Percentiles rank a stretch among this genome's conserved stretches.
Conservation (phyloP, 2,797 vertebrate species). For the Pangasius krempfi region DNA sequence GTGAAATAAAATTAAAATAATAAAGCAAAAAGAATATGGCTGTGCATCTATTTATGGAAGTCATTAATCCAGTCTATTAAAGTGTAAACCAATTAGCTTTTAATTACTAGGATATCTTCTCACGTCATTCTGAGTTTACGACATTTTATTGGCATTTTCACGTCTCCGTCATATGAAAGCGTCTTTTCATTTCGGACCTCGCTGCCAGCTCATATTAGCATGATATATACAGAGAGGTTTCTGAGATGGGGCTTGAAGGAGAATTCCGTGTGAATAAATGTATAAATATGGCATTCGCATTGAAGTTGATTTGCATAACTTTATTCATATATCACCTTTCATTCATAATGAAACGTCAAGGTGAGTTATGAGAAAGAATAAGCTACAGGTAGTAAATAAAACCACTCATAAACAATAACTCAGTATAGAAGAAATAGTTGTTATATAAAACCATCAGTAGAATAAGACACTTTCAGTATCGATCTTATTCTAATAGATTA, state of each 20-base stretch:
- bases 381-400: background rate
- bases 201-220: slow-evolving; percentile 15
- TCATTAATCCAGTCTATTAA: background rate
- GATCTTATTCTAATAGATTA: background rate
- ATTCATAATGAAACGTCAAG: background rate
- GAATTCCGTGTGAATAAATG: background rate
- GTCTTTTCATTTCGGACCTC: background rate
- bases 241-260: background rate
- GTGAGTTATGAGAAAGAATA: background rate
- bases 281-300: background rate
- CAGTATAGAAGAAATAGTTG: background rate
- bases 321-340: background rate
- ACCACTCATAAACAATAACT: too few species aligned
- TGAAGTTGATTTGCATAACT: background rate
- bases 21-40: background rate
- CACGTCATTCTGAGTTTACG: background rate
- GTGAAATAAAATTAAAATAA: background rate
- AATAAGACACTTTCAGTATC: too few species aligned
- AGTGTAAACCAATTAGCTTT: background rate
- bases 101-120: background rate
- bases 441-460: background rate
- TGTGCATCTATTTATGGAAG: background rate
- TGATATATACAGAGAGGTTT: slow-evolving; percentile 31
- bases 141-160: slow-evolving; percentile 32
- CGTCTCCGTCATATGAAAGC: slow-evolving; percentile 21